A percentile compares a stretch with the other conserved stretches of the same genome.
phyloP scores from a whole-genome alignment of 2,113 vertebrate genomes.

The Accipiter cooperii region DNA sequence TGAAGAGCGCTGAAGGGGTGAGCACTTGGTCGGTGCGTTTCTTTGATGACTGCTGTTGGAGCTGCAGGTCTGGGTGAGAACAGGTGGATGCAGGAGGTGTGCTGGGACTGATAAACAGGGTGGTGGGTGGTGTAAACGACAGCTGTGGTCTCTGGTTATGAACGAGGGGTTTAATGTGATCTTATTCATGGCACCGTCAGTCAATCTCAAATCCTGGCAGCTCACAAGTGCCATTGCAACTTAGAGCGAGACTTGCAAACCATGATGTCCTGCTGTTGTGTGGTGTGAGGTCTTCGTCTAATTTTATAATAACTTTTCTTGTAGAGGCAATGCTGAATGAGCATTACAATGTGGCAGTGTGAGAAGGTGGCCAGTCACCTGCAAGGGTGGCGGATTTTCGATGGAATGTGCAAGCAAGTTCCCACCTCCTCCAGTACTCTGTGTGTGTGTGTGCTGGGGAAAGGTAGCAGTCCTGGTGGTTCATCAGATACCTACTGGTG shows the following conservation, averaged over 20 bases:
- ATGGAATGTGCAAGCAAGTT: neutral
- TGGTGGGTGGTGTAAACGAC: rapidly evolving
- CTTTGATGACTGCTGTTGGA: neutral
- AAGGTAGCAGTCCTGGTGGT: rapidly evolving
- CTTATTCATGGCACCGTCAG: neutral
- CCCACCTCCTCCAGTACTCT: neutral
- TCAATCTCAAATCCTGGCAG: neutral
- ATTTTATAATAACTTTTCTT: neutral
- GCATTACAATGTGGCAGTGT: rapidly evolving
- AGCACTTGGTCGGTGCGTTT: rapidly evolving
- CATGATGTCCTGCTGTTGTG: rapidly evolving
- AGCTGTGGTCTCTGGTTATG: neutral
- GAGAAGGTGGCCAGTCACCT: neutral
- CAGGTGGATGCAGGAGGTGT: neutral
- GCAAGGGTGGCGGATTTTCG: neutral
- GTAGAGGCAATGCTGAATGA: no score
- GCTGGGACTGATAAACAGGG: neutral
- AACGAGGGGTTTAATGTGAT: rapidly evolving
- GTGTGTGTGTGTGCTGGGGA: neutral
- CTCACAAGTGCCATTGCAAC: neutral
- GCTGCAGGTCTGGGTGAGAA: neutral
- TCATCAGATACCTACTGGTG: rapidly evolving
- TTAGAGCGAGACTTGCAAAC: rapidly evolving
- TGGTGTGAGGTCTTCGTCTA: neutral
- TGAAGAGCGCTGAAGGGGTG: neutral